phyloP scores from a whole-genome alignment of 2,113 vertebrate species.

The Corvus moneduloides region DNA sequence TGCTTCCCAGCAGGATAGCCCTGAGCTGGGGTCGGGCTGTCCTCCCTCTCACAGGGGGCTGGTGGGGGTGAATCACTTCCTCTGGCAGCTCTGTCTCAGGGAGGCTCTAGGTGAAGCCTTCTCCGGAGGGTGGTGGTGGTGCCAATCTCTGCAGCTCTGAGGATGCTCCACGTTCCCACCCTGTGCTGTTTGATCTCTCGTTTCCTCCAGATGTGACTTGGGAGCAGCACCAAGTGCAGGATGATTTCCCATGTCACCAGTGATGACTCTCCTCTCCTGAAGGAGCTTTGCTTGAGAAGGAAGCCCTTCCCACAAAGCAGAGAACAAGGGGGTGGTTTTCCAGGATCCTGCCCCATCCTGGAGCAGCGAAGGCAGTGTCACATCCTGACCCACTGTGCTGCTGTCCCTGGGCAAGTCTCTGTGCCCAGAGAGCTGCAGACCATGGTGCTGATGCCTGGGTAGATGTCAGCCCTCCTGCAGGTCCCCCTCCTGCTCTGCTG shows the following conservation, averaged over 20 bases:
- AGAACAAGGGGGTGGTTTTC: not conserved
- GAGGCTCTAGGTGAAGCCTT: not conserved
- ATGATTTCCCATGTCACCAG: not conserved
- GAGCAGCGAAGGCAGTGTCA: not conserved
- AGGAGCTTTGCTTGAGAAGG: not conserved
- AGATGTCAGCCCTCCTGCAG: not conserved
- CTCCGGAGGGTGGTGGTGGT: not conserved
- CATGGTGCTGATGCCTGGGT: not conserved
- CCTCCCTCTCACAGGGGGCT: not conserved
- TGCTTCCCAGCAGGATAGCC: not conserved
- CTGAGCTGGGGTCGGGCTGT: accelerated
- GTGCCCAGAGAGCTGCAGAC: not conserved
- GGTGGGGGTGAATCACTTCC: not conserved
- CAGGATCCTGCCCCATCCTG: not conserved
- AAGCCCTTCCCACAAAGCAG: not conserved
- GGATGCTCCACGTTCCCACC: not conserved
- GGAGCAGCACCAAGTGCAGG: not conserved
- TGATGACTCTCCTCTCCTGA: not conserved
- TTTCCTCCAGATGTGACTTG: slow-evolving; percentile 38
- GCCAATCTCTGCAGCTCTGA: not conserved
- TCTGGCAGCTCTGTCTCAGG: not conserved
- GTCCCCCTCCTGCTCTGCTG: not conserved
- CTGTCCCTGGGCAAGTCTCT: not conserved
- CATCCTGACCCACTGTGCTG: not conserved
- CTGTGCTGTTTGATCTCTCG: not conserved